Percentiles rank a stretch among this genome's conserved stretches.
Evolutionary conservation across 2,797 vertebrate species (phyloP).

Genomic region (Sphenodon punctatus): DNA sequence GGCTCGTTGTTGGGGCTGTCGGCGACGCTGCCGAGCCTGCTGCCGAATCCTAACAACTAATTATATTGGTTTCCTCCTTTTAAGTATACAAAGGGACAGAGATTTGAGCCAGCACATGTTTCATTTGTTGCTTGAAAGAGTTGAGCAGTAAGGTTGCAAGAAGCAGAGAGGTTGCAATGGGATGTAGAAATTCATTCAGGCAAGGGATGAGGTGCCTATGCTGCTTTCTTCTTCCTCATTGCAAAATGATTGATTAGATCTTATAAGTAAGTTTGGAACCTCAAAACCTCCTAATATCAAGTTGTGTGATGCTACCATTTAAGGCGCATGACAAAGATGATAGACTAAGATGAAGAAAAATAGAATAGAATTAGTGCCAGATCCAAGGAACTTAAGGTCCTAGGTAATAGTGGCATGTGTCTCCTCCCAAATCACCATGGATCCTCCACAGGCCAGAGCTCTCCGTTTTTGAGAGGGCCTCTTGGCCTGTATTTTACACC

Average conservation of each 20-base stretch:
- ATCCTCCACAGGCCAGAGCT: no score
- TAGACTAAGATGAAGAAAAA: not conserved
- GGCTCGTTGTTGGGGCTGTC: no score
- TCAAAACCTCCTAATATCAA: fast-evolving
- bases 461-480: no score
- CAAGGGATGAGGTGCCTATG: not conserved
- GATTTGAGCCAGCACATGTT: conserved; percentile 25
- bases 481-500: no score
- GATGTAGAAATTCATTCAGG: fast-evolving
- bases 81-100: conserved; percentile 47
- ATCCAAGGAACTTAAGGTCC: no score
- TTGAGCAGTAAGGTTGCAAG: not conserved
- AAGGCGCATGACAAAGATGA: not conserved
- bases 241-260: not conserved
- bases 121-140: conserved; percentile 25
- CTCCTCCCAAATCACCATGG: no score
- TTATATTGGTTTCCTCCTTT: conserved; percentile 54
- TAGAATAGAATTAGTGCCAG: no score
- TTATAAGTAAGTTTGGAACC: conserved; percentile 16
- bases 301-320: not conserved
- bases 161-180: not conserved
- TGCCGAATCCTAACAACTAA: not conserved
- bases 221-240: not conserved
- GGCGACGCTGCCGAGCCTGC: no score
- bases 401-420: no score